Evolutionary conservation across 2,888 invertebrate species (phyloP), one percentile per base, ranked within the genome.

Genomic region (Patella depressa): DNA sequence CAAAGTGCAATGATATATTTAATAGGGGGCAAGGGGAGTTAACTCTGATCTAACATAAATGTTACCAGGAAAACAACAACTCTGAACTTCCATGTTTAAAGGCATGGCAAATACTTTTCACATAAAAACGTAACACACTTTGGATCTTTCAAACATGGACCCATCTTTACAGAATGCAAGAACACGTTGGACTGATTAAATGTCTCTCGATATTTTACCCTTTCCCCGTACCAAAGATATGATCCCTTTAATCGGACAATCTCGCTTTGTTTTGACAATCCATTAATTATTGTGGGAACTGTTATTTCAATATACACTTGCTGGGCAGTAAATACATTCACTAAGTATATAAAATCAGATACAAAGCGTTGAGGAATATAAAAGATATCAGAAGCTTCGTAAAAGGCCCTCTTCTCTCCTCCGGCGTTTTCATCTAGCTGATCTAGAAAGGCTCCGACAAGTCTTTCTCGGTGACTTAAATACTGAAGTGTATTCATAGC

Each of bases 361-460:
- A 24, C 65, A 11, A 65, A 14, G 4, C 19, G 11, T 24, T 24
- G 19, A 4, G 65, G 65, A 24, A 65, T 65, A 14, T 65, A 65
- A 65, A 65, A 65, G 19, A 65, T 65, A 65, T 65, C 65, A 11
- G 65, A 65, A 12, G 24, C 65, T 24, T 65, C 65, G 24, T 65
- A 65, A 65, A 65, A 65, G 19, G 14, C 65, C 14, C 24, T 19
- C 11, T 11, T 65, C 24, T 9, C 19, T 11, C 65, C 65, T 19
- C 24, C 65, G 0, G 65, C 65, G 24, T 65, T 65, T 24, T 24
- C 19, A 24, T 19, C 65, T 3, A 65, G 24, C 24, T 19, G 19
- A 11, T 65, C 65, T 19, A 65, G 24, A 24, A 65, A 65, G 2
- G 0, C 17, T 29, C 11, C 24, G 17, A 53, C 53, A 5, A 54